These are phyloP conservation scores for Syngnathus scovelli DNA, from an alignment of 2,113 vertebrate genomes.

Conservation along the genomic window DNA sequence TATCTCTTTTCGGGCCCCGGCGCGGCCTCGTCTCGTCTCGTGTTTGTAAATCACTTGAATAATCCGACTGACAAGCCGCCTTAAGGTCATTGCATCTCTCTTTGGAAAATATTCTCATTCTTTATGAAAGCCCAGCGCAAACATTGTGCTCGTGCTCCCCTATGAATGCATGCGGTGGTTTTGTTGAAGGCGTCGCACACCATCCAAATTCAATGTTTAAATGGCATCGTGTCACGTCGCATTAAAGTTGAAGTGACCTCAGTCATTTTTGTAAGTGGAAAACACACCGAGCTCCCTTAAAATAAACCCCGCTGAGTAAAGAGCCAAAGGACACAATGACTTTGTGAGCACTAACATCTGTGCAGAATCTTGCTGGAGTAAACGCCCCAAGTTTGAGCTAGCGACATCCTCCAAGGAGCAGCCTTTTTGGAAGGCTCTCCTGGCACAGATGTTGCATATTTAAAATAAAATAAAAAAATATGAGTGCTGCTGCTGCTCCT, in stretches of 20 bases:
- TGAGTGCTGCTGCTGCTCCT: constrained; percentile 46
- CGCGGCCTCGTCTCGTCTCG: constrained; percentile 42
- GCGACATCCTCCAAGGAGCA: constrained; percentile 76
- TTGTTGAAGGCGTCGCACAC: constrained; percentile 6
- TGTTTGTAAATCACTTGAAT: constrained; percentile 61
- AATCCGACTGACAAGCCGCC: constrained; percentile 59
- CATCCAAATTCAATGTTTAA: constrained; percentile 15
- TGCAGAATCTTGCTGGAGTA: constrained; percentile 71
- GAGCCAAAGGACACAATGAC: constrained; percentile 75
- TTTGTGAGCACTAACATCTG: constrained; percentile 77
- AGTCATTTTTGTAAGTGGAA: constrained; percentile 41
- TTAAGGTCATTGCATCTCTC: constrained; percentile 54
- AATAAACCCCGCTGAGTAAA: constrained; percentile 68
- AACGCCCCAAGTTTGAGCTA: constrained; percentile 70
- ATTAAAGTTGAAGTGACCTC: constrained; percentile 54
- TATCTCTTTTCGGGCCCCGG: constrained; percentile 33
- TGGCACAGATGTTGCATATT: constrained; percentile 81
- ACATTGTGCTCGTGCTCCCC: constrained; percentile 45
- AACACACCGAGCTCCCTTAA: constrained; percentile 56
- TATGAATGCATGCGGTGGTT: constrained; percentile 14
- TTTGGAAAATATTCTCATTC: constrained; percentile 52
- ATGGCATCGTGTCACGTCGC: constrained; percentile 3
- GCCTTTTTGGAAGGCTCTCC: constrained; percentile 78
- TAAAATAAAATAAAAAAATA: constrained; percentile 63
- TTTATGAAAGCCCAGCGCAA: constrained; percentile 52